Evolutionary conservation across 2,888 invertebrate genomes (phyloP).

Genomic region (Hetaerina titia): DNA sequence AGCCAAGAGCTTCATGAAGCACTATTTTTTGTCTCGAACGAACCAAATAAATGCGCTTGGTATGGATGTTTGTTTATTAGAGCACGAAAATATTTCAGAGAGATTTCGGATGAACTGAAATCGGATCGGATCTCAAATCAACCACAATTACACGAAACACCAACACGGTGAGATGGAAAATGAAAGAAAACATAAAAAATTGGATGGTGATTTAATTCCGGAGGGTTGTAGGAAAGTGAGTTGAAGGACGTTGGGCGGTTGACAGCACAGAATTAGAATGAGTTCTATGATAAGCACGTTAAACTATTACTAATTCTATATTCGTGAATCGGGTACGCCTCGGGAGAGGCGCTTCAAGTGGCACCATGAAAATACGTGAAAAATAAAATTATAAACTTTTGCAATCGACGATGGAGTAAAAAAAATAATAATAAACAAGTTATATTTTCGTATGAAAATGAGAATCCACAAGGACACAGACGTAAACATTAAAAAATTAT

Average conservation of each 20-base stretch:
- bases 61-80: background rate
- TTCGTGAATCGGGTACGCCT: slow-evolving; percentile 20
- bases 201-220: background rate
- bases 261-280: background rate
- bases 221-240: background rate
- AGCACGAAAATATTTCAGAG: background rate
- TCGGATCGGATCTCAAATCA: background rate
- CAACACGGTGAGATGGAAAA: background rate
- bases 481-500: slow-evolving; percentile 54
- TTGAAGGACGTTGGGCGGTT: background rate
- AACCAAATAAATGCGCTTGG: background rate
- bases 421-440: slow-evolving; percentile 16
- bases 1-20: background rate
- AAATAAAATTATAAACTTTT: slow-evolving; percentile 4
- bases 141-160: background rate
- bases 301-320: background rate
- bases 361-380: slow-evolving; percentile 16
- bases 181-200: background rate
- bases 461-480: slow-evolving; percentile 55
- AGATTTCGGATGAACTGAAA: background rate
- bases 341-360: background rate
- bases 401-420: slow-evolving; percentile 27
- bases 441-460: slow-evolving; percentile 66
- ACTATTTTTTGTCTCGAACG: background rate
- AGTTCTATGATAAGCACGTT: background rate